phyloP scores from a whole-genome alignment of 2,113 vertebrate genomes.

The Mungos mungo region DNA sequence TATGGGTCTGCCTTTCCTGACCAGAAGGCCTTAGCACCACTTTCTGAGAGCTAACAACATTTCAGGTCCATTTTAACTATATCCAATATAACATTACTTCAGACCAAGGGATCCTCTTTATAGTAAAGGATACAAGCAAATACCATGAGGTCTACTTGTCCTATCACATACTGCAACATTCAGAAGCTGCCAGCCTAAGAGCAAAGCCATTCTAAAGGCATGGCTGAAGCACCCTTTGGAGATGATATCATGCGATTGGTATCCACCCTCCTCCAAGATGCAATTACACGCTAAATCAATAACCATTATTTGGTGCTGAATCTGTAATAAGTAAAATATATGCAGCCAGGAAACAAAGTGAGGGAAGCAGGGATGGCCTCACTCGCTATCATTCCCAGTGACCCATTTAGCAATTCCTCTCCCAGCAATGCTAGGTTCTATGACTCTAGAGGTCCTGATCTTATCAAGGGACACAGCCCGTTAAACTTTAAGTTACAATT shows the following conservation, averaged over 20 bases:
- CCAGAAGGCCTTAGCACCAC: neutral
- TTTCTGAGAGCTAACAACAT: neutral
- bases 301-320: neutral
- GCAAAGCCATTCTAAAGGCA: neutral
- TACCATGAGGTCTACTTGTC: neutral
- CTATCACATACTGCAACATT: neutral
- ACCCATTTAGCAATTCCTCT: neutral
- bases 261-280: neutral
- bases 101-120: neutral
- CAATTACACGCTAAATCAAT: neutral
- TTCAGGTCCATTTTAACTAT: neutral
- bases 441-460: neutral
- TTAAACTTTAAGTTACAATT: neutral
- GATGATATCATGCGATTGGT: neutral
- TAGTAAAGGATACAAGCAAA: neutral
- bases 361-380: neutral
- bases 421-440: neutral
- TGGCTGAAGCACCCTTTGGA: neutral
- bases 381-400: neutral
- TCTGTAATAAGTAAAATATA: neutral
- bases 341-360: neutral
- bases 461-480: neutral
- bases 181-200: neutral
- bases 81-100: neutral
- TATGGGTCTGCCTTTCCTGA: neutral